Conservation (phyloP, 2,888 invertebrate species). For the Drosophila anceps region DNA sequence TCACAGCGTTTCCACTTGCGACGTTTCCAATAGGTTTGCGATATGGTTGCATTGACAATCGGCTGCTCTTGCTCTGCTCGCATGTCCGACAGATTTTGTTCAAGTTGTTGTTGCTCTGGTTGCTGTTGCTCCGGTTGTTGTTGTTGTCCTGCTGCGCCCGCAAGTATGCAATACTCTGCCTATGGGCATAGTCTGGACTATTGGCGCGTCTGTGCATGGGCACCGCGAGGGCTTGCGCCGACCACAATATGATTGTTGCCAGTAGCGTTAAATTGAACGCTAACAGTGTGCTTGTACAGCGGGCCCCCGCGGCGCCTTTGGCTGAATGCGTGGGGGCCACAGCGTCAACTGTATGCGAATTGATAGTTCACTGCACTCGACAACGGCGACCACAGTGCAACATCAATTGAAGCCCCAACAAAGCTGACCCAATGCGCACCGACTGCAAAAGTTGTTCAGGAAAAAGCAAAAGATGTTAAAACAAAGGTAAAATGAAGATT, state of each 20-base stretch:
- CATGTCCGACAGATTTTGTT: conserved; percentile 59
- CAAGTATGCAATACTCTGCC: conserved; percentile 52
- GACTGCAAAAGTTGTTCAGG: conserved; percentile 15
- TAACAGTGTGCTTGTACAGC: conserved; percentile 75
- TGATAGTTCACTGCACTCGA: conserved; percentile 72
- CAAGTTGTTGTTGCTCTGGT: conserved; percentile 15
- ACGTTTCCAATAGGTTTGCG: conserved; percentile 75
- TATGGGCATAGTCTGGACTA: conserved; percentile 25
- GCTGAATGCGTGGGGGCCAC: conserved; percentile 85
- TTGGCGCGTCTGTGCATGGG: conserved; percentile 68
- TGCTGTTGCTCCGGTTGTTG: conserved; percentile 22
- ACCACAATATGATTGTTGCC: conserved; percentile 77
- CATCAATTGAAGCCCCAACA: conserved; percentile 21
- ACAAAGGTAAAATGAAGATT: neutral
- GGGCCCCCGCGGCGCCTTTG: conserved; percentile 86
- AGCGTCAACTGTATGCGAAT: conserved; percentile 80
- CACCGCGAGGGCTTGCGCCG: conserved; percentile 85
- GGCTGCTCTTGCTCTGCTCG: conserved; percentile 45
- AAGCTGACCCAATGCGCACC: conserved; percentile 23
- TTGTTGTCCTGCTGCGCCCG: conserved; percentile 45
- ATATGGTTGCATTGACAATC: conserved; percentile 36
- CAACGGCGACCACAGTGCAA: conserved; percentile 32
- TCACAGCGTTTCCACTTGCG: conserved; percentile 44
- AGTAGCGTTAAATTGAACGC: conserved; percentile 80
- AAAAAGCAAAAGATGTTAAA: neutral